phyloP scores from a whole-genome alignment of 2,888 invertebrate genomes.

The Cabera pusaria region DNA sequence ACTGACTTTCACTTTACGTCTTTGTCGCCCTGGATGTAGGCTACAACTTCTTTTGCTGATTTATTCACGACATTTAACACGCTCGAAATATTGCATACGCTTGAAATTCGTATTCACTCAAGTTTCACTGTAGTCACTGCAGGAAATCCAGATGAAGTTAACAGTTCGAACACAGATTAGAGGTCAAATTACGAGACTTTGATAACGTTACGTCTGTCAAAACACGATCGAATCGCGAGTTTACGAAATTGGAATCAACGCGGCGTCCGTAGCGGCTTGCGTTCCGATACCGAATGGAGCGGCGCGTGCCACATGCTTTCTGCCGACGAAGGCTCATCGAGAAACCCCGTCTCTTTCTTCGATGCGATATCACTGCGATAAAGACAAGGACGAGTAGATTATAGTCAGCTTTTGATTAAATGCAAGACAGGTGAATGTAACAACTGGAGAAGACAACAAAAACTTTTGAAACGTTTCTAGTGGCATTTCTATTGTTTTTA shows the following conservation, averaged over 20 bases:
- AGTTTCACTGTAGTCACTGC: slow-evolving; percentile 39
- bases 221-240: slow-evolving; percentile 66
- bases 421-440: slow-evolving; percentile 77
- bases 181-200: slow-evolving; percentile 22
- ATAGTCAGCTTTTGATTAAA: slow-evolving; percentile 45
- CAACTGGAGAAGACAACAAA: slow-evolving; percentile 63
- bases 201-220: slow-evolving; percentile 52
- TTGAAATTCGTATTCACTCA: slow-evolving; percentile 37
- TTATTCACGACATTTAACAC: slow-evolving; percentile 58
- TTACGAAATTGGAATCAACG: slow-evolving; percentile 41
- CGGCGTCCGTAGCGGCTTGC: slow-evolving; percentile 58
- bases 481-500: slow-evolving; percentile 59
- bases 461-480: slow-evolving; percentile 70
- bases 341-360: slow-evolving; percentile 68
- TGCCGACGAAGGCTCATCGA: slow-evolving; percentile 47
- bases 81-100: slow-evolving; percentile 37
- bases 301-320: slow-evolving; percentile 77
- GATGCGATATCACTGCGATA: slow-evolving; percentile 36
- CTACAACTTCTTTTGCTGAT: slow-evolving; percentile 54
- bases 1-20: slow-evolving; percentile 74
- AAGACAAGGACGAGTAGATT: slow-evolving; percentile 64
- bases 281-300: slow-evolving; percentile 76
- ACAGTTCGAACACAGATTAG: slow-evolving; percentile 24
- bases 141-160: slow-evolving; percentile 27
- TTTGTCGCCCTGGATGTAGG: slow-evolving; percentile 65